A percentile compares a stretch with the other conserved stretches of the same genome.
Conservation (phyloP, 2,888 invertebrate genomes). For the Meganola albula region DNA sequence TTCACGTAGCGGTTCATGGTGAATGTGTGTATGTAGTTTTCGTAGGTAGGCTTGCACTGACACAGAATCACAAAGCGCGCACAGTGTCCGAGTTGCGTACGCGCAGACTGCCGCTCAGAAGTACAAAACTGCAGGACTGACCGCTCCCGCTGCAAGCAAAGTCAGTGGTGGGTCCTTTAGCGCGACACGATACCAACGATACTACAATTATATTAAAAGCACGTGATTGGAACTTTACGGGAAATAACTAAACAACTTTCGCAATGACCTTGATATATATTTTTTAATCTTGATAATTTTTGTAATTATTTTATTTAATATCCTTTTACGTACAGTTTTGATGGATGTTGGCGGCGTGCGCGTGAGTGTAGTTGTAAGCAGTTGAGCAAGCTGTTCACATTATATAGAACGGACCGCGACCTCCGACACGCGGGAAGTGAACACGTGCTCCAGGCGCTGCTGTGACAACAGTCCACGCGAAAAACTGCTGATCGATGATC, state of each 20-base stretch:
- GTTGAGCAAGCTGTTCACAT: slow-evolving; percentile 53
- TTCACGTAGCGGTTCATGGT: slow-evolving; percentile 62
- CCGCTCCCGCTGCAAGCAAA: slow-evolving; percentile 60
- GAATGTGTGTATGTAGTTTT: slow-evolving; percentile 24
- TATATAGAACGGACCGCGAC: slow-evolving; percentile 72
- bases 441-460: slow-evolving; percentile 33
- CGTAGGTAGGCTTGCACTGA: slow-evolving; percentile 44
- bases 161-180: slow-evolving; percentile 57
- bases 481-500: background rate
- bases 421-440: slow-evolving; percentile 60
- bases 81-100: slow-evolving; percentile 48
- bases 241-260: background rate
- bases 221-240: slow-evolving; percentile 25
- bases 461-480: slow-evolving; percentile 17
- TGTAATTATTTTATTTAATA: slow-evolving; percentile 26
- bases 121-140: slow-evolving; percentile 38
- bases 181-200: slow-evolving; percentile 29
- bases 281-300: background rate
- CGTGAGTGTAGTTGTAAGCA: slow-evolving; percentile 61
- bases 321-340: slow-evolving; percentile 56
- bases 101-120: slow-evolving; percentile 49
- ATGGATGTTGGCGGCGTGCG: slow-evolving; percentile 60
- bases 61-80: slow-evolving; percentile 59
- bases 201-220: slow-evolving; percentile 36
- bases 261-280: background rate